phyloP scores from a whole-genome alignment of 2,113 vertebrate genomes.

The Catharus minimus region DNA sequence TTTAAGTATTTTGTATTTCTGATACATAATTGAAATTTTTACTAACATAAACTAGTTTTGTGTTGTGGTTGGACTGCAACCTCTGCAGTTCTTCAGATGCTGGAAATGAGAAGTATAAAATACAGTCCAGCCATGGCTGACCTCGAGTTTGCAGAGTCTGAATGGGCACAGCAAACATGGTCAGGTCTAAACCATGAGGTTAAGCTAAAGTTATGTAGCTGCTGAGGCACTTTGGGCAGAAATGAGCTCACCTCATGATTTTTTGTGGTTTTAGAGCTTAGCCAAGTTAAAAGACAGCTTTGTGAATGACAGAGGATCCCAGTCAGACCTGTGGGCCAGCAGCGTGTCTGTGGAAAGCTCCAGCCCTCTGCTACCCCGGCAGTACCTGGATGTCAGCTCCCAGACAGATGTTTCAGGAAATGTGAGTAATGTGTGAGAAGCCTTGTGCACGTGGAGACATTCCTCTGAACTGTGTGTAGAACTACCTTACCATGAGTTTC shows the following conservation, averaged over 20 bases:
- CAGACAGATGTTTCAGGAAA: slow-evolving; percentile 93
- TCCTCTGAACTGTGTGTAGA: background rate
- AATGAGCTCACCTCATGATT: background rate
- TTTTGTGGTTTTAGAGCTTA: slow-evolving; percentile 82
- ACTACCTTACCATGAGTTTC: background rate
- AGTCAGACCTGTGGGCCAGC: slow-evolving; percentile 91
- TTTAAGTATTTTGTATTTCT: background rate
- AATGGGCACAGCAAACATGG: background rate
- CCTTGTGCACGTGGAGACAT: background rate
- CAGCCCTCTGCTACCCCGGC: slow-evolving; percentile 75
- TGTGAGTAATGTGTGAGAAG: slow-evolving; percentile 73
- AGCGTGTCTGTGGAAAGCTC: slow-evolving; percentile 83
- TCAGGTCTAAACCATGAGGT: background rate
- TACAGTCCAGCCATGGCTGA: background rate
- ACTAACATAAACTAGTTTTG: background rate
- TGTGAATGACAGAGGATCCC: slow-evolving; percentile 82
- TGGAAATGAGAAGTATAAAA: background rate
- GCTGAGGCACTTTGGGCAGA: background rate
- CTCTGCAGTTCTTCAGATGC: background rate
- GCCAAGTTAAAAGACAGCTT: slow-evolving; percentile 92
- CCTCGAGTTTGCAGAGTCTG: background rate
- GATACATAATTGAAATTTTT: background rate
- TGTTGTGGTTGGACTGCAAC: background rate
- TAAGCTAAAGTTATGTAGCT: background rate
- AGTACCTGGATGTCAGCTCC: slow-evolving; percentile 90